These are phyloP conservation scores for Chymomyza fuscimana DNA, from an alignment of 2,888 invertebrate genomes.

Conservation along the genomic window DNA sequence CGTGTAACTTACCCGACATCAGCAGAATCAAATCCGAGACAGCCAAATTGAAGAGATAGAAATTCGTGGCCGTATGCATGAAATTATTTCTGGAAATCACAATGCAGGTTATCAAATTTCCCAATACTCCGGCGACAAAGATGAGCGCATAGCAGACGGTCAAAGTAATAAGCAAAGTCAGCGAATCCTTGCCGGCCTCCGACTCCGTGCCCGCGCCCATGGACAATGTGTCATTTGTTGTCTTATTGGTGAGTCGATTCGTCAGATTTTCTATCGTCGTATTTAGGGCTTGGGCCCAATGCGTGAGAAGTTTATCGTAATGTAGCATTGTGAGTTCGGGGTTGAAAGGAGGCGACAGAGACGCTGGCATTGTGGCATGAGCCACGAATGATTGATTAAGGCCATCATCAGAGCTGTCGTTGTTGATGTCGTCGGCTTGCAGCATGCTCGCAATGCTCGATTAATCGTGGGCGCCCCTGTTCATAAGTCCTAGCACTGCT, in stretches of 20 bases:
- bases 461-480: slow-evolving; percentile 52
- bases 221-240: slow-evolving; percentile 21
- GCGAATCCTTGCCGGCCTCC: slow-evolving; percentile 18
- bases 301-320: slow-evolving; percentile 62
- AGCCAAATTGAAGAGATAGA: slow-evolving; percentile 92
- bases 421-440: slow-evolving; percentile 19
- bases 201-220: background rate
- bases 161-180: slow-evolving; percentile 80
- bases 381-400: slow-evolving; percentile 69
- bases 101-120: slow-evolving; percentile 91
- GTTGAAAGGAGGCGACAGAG: background rate
- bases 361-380: slow-evolving; percentile 31
- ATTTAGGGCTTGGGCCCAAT: slow-evolving; percentile 62
- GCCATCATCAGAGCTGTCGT: slow-evolving; percentile 56
- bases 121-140: slow-evolving; percentile 86
- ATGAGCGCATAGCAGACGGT: slow-evolving; percentile 85
- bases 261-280: slow-evolving; percentile 65
- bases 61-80: slow-evolving; percentile 91
- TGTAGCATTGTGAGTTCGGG: slow-evolving; percentile 38
- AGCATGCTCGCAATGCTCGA: slow-evolving; percentile 58
- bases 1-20: slow-evolving; percentile 82
- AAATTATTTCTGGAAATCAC: slow-evolving; percentile 90
- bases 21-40: slow-evolving; percentile 90
- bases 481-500: background rate
- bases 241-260: slow-evolving; percentile 34